Percentiles rank a stretch among this genome's conserved stretches.
phyloP scores from a whole-genome alignment of 2,797 vertebrate species.

The Tenualosa thibaudeaui region DNA sequence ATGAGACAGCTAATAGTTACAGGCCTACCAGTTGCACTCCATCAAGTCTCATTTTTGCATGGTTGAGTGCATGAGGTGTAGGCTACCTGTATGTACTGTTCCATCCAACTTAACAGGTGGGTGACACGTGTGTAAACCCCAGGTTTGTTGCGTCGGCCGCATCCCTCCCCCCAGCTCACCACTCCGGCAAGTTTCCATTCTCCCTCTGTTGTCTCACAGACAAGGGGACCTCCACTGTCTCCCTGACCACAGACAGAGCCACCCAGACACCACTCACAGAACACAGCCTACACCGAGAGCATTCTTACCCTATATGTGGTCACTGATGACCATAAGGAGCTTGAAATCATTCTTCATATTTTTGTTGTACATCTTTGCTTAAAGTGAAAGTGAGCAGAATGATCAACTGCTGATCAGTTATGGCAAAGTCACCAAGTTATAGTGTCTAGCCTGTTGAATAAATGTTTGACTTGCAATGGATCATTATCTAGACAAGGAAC shows the following conservation, averaged over 20 bases:
- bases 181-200: constrained; percentile 75
- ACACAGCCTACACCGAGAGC: not conserved
- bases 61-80: too few relatives aligned
- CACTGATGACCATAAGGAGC: too few relatives aligned
- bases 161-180: constrained; percentile 79
- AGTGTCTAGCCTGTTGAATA: not conserved
- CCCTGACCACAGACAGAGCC: constrained; percentile 60
- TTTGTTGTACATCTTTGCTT: not conserved
- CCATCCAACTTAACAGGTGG: constrained; percentile 67
- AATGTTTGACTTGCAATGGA: not conserved
- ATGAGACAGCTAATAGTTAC: not conserved
- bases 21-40: not conserved
- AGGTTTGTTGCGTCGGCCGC: constrained; percentile 70
- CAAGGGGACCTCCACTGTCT: constrained; percentile 77
- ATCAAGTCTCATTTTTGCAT: too few relatives aligned
- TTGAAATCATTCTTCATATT: not conserved
- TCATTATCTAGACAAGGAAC: constrained; percentile 4
- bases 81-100: constrained; percentile 53
- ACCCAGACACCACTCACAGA: not conserved
- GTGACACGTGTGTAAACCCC: constrained; percentile 76
- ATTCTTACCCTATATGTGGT: not conserved
- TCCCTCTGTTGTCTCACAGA: constrained; percentile 66
- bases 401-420: not conserved
- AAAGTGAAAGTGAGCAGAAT: not conserved
- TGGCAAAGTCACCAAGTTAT: not conserved